Percentiles rank a stretch among this genome's conserved stretches.
Evolutionary conservation across 2,113 vertebrate species (phyloP).

Genomic region (Silurus meridionalis): DNA sequence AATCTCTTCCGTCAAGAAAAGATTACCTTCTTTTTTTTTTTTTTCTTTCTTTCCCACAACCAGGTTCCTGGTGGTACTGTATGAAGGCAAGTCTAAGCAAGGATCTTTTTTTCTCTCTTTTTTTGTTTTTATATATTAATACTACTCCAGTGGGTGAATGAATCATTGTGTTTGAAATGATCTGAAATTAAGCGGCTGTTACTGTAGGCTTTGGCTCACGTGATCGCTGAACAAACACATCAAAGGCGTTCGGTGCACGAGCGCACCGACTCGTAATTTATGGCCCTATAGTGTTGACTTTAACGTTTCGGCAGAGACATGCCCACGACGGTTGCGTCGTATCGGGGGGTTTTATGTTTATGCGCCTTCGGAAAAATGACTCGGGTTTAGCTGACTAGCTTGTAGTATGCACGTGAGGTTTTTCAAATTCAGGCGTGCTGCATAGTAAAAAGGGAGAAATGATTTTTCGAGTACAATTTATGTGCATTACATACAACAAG

Average conservation of each 20-base stretch:
- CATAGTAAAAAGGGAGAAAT: no score
- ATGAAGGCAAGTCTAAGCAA: background rate
- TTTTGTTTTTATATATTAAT: background rate
- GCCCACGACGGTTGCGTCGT: background rate
- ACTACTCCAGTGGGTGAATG: background rate
- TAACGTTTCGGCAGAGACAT: background rate
- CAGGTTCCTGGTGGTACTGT: background rate
- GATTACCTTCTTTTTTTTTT: background rate
- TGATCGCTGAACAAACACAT: constrained; percentile 10
- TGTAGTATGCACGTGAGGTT: no score
- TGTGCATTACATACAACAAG: no score
- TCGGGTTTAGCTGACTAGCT: background rate
- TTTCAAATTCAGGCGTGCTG: no score
- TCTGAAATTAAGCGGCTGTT: background rate
- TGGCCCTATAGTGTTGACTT: constrained; percentile 15
- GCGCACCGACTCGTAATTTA: background rate
- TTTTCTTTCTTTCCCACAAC: background rate
- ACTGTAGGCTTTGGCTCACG: background rate
- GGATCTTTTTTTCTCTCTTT: background rate
- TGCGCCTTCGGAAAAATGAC: background rate
- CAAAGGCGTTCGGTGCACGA: background rate
- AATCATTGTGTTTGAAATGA: constrained; percentile 3
- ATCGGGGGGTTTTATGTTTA: background rate
- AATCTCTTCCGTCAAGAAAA: background rate
- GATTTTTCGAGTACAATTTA: no score